Conservation (phyloP, 2,797 vertebrate species). For the Melanotaenia boesemani region DNA sequence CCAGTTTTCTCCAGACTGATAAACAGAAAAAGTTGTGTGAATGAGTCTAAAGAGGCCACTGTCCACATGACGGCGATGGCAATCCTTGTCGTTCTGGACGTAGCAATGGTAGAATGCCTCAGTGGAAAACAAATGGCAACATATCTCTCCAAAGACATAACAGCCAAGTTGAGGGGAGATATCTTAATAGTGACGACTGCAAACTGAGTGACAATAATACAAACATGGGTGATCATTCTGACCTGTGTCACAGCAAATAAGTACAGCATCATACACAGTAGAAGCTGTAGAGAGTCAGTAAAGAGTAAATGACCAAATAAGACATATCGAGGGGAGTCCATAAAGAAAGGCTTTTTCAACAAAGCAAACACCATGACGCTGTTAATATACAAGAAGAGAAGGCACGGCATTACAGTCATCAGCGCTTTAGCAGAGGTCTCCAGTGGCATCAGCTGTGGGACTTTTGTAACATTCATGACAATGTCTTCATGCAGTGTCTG, state of each 20-base stretch:
- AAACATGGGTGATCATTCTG: constrained; percentile 47
- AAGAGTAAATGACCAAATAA: constrained; percentile 78
- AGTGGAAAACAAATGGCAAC: constrained; percentile 73
- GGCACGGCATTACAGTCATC: constrained; percentile 55
- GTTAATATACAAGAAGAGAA: constrained; percentile 72
- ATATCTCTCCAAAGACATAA: constrained; percentile 75
- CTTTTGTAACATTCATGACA: constrained; percentile 49
- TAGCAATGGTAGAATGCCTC: constrained; percentile 51
- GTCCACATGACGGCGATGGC: constrained; percentile 59
- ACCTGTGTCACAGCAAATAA: constrained; percentile 47
- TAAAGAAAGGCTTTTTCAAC: constrained; percentile 56
- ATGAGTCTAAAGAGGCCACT: constrained; percentile 41
- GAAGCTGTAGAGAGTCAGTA: constrained; percentile 67
- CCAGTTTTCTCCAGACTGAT: constrained; percentile 8
- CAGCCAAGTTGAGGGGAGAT: constrained; percentile 66
- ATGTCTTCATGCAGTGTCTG: constrained; percentile 29
- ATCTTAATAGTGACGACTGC: constrained; percentile 30
- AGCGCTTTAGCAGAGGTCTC: constrained; percentile 22
- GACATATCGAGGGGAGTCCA: constrained; percentile 70
- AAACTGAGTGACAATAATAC: constrained; percentile 34
- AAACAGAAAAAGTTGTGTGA: constrained; percentile 39
- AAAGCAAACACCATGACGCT: constrained; percentile 70
- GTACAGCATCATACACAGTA: constrained; percentile 49
- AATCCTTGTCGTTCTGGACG: constrained; percentile 10
- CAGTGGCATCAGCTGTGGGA: not conserved